phyloP scores from a whole-genome alignment of 2,888 invertebrate genomes.

The Schizaphis graminum region DNA sequence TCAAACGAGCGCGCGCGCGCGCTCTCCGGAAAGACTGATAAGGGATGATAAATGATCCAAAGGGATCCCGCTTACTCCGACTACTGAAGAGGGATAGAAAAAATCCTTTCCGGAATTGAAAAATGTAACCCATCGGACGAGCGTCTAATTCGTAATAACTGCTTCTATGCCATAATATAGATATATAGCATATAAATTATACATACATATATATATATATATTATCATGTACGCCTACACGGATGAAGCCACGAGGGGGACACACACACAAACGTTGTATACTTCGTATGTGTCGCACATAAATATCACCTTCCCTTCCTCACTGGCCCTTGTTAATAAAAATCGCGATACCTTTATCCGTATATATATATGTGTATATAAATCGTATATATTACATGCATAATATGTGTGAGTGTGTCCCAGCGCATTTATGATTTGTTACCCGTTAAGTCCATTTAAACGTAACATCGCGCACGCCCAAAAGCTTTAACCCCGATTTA shows the following conservation, averaged over 20 bases:
- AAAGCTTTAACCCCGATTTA: slow-evolving; percentile 48
- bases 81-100: neutral
- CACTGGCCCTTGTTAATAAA: neutral
- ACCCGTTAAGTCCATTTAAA: slow-evolving; percentile 60
- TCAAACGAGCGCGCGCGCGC: neutral
- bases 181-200: no score
- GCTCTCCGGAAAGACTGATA: slow-evolving; percentile 1
- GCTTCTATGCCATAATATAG: neutral
- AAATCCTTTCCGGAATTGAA: slow-evolving; percentile 45
- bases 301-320: neutral
- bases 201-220: neutral
- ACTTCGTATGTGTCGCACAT: neutral
- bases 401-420: neutral
- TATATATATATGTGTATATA: neutral
- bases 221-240: neutral
- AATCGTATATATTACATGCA: neutral
- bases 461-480: neutral
- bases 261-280: neutral
- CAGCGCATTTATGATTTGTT: slow-evolving; percentile 53
- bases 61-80: neutral
- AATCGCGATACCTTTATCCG: neutral
- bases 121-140: slow-evolving; percentile 4
- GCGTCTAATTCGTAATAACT: slow-evolving; percentile 17
- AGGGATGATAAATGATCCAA: slow-evolving; percentile 21
- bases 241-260: neutral